A percentile compares a stretch with the other conserved stretches of the same genome.
Evolutionary conservation across 2,113 vertebrate species (phyloP).

Genomic region (Mystacornis crossleyi): DNA sequence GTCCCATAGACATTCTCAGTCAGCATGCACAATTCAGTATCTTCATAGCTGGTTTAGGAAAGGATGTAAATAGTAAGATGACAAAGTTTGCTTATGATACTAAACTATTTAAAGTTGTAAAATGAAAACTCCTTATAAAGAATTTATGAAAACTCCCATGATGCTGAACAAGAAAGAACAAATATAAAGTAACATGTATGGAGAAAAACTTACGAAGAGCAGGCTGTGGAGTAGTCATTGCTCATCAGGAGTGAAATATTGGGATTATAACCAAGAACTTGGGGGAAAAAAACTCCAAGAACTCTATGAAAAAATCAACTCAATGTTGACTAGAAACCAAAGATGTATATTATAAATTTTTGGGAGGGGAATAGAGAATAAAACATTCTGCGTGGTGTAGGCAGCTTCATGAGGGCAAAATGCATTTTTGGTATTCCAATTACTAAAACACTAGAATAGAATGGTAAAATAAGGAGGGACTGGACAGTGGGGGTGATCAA

Average conservation of each 20-base stretch:
- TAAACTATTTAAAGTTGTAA: neutral
- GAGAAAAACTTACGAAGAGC: neutral
- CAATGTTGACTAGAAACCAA: neutral
- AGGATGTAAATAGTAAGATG: neutral
- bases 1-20: neutral
- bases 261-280: neutral
- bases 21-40: neutral
- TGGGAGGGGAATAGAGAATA: neutral
- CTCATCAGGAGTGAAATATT: neutral
- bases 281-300: neutral
- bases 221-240: neutral
- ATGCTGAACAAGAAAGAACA: neutral
- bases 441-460: neutral
- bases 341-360: neutral
- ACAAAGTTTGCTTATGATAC: neutral
- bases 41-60: neutral
- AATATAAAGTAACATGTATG: neutral
- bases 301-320: neutral
- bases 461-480: neutral
- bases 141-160: neutral
- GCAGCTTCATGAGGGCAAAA: neutral
- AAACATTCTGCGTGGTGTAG: neutral
- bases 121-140: neutral
- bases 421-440: neutral
- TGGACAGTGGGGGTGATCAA: neutral